Percentiles rank a stretch among this genome's conserved stretches.
phyloP scores from a whole-genome alignment of 2,797 vertebrate species.

The Scomberomorus guttatus region DNA sequence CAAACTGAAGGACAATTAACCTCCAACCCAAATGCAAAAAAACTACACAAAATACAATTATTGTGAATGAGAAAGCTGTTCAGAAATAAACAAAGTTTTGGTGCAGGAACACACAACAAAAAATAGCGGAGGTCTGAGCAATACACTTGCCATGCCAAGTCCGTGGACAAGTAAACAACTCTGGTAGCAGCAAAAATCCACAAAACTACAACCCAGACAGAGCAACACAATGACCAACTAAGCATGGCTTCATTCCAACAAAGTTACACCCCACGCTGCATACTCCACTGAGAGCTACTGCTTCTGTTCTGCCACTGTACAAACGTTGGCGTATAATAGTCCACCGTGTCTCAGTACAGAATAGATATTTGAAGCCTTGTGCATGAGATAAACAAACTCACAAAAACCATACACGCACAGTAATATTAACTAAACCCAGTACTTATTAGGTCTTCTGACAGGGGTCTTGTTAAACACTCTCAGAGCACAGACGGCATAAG shows the following conservation, averaged over 20 bases:
- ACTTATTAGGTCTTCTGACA: background rate
- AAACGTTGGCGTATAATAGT: slow-evolving; percentile 30
- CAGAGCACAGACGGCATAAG: background rate
- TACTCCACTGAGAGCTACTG: slow-evolving; percentile 38
- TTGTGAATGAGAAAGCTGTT: background rate
- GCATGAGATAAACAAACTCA: slow-evolving; percentile 23
- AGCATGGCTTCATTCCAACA: slow-evolving; percentile 65
- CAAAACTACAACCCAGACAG: slow-evolving; percentile 62
- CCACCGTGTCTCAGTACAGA: slow-evolving; percentile 13
- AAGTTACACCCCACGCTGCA: slow-evolving; percentile 56
- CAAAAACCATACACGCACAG: background rate
- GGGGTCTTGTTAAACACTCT: background rate
- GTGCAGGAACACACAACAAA: background rate
- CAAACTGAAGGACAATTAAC: background rate
- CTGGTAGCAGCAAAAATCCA: slow-evolving; percentile 42
- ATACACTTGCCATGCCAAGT: slow-evolving; percentile 14
- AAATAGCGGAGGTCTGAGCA: slow-evolving; percentile 15
- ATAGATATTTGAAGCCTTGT: slow-evolving; percentile 12
- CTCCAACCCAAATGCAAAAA: background rate
- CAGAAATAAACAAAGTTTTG: slow-evolving; percentile 14
- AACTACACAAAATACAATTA: background rate
- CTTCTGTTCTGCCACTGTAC: slow-evolving; percentile 35
- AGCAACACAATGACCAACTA: slow-evolving; percentile 57
- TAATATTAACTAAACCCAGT: background rate
- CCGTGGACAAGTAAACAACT: slow-evolving; percentile 21